A percentile compares a stretch with the other conserved stretches of the same genome.
phyloP scores from a whole-genome alignment of 2,113 vertebrate species.

The Neomonachus schauinslandi region DNA sequence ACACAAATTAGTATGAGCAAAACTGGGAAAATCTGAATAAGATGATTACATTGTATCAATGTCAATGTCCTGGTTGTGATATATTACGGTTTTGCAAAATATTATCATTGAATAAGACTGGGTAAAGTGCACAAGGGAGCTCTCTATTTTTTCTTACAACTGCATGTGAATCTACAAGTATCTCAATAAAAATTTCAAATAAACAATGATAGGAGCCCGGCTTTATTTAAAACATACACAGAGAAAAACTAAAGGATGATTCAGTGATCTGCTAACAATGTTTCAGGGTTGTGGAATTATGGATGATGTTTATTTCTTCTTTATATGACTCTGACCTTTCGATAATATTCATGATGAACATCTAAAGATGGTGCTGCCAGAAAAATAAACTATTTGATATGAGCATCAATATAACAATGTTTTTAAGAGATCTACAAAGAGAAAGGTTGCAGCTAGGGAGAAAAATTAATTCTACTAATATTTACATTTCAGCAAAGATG shows the following conservation, averaged over 20 bases:
- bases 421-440: not conserved
- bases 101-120: not conserved
- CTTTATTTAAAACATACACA: constrained; percentile 9
- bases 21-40: not conserved
- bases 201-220: not conserved
- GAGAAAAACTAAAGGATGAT: not conserved
- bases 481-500: not conserved
- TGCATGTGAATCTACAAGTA: not conserved
- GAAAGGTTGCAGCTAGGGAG: not conserved
- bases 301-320: not conserved
- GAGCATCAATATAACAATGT: not conserved
- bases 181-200: not conserved
- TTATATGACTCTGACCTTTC: not conserved
- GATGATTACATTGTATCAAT: not conserved
- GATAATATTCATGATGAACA: not conserved
- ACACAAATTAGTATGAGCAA: not conserved
- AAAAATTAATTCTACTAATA: constrained; percentile 29
- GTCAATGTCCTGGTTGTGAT: not conserved
- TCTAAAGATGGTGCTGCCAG: not conserved
- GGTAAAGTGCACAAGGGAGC: not conserved
- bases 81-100: constrained; percentile 10
- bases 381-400: constrained; percentile 2
- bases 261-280: not conserved
- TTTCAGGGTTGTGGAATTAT: not conserved
- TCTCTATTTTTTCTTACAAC: not conserved